These are phyloP conservation scores for Blennius ocellaris DNA, from an alignment of 2,113 vertebrate species.

Conservation along the genomic window DNA sequence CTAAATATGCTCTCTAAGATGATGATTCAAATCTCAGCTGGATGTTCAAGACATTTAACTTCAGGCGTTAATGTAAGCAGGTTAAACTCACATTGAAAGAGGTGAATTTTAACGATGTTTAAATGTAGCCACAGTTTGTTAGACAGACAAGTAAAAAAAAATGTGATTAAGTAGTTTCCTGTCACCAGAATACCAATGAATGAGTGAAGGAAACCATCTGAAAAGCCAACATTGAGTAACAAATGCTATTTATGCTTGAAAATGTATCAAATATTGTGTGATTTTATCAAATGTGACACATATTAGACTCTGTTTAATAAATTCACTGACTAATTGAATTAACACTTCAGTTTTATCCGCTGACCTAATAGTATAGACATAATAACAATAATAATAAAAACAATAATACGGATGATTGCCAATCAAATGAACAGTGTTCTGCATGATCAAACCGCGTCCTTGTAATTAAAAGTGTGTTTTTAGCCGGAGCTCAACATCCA, in stretches of 20 bases:
- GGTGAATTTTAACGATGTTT: no score
- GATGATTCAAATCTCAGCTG: no score
- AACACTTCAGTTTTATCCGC: neutral
- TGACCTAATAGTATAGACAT: no score
- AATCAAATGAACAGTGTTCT: neutral
- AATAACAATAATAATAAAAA: no score
- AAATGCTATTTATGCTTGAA: neutral
- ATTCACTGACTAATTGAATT: neutral
- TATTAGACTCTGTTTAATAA: neutral
- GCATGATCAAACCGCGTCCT: slow-evolving; percentile 24
- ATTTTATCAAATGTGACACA: neutral
- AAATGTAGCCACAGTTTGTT: no score
- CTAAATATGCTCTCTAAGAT: no score
- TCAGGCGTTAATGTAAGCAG: no score
- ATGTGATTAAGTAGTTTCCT: no score
- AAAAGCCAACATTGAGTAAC: neutral
- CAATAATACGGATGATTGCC: neutral
- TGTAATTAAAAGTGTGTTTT: slow-evolving; percentile 15
- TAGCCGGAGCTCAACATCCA: slow-evolving; percentile 17
- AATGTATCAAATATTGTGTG: neutral
- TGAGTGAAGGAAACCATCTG: neutral
- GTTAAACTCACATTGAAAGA: no score
- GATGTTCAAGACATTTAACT: no score
- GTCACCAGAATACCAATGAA: no score
- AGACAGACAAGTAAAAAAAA: no score